Base-by-base conservation (phyloP, 2,113 vertebrate genomes). In the Amazona guildingii region DNA sequence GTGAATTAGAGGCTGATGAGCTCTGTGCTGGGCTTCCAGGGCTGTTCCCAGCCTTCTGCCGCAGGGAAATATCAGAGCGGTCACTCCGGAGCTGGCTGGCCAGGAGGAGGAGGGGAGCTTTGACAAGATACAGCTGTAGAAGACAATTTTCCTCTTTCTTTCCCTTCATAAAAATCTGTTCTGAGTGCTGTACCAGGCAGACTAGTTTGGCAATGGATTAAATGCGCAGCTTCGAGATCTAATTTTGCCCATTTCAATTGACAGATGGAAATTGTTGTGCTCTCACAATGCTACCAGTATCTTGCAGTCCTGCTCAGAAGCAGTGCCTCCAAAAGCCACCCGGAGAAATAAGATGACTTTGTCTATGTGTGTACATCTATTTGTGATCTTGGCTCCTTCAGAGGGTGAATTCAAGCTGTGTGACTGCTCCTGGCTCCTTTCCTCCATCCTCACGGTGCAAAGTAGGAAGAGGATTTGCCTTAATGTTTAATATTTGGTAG, bases 251-350 rank as follows among this genome's bases (percentile, higher is more conserved):
- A 4, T 95, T 93, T 46, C 72, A 49, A 15, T 4, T 87, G 96
- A 96, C 96, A 96, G 97, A 96, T 95, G 96, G 97, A 82, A 94
- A 83, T 88, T 48, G 87, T 78, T 78, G 86, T 16, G 62, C 59
- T 52, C 85, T 79, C 91, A 61, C 90, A 68, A 77, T 95, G 94
- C 69, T 43, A 49, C 63, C 28, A 70, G 69, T 66, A 25, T 88
- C 69, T 52, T 9, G 13, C 39, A 1, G 0, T 63, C 70, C n/a
- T 35, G 49, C 85, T 92, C 61, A 1, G 83, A 41, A 79, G 73
- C 55, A 21, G 49, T 13, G 67, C 35, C 28, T 62, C 52, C 23
- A 6, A 51, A 39, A 86, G 49, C 66, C 63, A 49, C 9, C 80
- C 31, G 0, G 57, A 74, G 63, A 63, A 69, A 83, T 10, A 19